Base-by-base conservation (phyloP, 1,140 invertebrate species). In the Spodoptera litura region DNA sequence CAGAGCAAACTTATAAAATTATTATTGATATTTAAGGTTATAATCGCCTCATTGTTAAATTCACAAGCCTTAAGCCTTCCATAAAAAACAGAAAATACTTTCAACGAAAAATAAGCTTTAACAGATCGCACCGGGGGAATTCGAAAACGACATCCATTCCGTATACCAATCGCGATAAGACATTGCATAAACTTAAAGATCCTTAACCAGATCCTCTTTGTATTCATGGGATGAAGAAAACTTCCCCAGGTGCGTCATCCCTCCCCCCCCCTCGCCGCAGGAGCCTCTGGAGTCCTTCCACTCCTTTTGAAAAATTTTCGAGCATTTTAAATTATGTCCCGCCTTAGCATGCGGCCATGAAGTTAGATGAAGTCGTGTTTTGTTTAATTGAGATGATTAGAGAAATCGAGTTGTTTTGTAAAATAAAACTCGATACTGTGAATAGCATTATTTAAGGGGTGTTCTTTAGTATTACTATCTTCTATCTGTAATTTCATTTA, bases 201-300 rank as follows among this genome's bases (percentile, higher is more conserved):
- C 73, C 62, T 62, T 83, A 83, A 84, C 81, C 83, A 79, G 82
- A 79, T 78, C 85, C 81, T 84, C 83, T 92, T 91, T 90, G 87
- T 91, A 91, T 92, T 91, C 89, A 88, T 88, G 68, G 82, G 82
- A 87, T 86, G 85, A 87, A 89, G 84, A 84, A 86, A 88, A 91
- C 85, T 88, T 90, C 44, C 59, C 25, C 73, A 75, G 73, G 89
- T 91, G 89, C 83, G 79, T 86, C 53, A 53, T 53, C 49, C 59
- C 62, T 44, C 74, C 74, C 64, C 44, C 49, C 59, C 12, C 20
- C 35, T 44, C n/a, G 38, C 52, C 13, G 15, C 49, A 20, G 15
- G 25, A 35, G 5, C 1, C 5, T 11, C n/a, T 35, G 53, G 15
- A 64, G 59, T 59, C 51, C 78, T 78, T 80, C 68, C 68, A 79